Conservation (phyloP, 2,113 vertebrate species). For the Hippopotamus amphibius region DNA sequence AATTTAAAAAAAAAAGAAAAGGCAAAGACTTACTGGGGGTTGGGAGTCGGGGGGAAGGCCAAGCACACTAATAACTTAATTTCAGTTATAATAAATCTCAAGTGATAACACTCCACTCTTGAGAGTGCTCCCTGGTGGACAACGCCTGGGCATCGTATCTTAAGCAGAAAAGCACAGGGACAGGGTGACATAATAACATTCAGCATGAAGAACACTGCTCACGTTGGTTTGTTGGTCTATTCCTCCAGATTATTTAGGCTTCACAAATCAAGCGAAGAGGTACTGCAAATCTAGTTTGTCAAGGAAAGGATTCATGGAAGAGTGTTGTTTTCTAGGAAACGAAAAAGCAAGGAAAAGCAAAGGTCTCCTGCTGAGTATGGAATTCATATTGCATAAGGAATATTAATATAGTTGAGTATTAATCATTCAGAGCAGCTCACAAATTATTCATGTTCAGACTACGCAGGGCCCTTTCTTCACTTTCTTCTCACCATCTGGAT, state of each 20-base stretch:
- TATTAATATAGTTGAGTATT: slow-evolving; percentile 2
- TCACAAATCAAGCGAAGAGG: neutral
- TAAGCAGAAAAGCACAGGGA: neutral
- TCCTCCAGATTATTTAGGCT: neutral
- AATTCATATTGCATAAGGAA: neutral
- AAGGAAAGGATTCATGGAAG: slow-evolving; percentile 40
- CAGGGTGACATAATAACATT: neutral
- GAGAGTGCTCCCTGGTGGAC: neutral
- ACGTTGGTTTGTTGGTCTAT: neutral
- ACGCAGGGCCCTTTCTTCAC: neutral
- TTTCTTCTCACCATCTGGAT: slow-evolving; percentile 62
- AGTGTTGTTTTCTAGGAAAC: slow-evolving; percentile 74
- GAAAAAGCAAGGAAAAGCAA: slow-evolving; percentile 6
- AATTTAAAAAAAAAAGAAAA: neutral
- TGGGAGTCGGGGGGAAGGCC: neutral
- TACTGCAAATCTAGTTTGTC: neutral
- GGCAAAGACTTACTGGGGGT: neutral
- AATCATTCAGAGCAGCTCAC: slow-evolving; percentile 13
- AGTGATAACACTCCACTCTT: neutral
- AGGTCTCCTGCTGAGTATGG: neutral
- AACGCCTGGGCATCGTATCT: neutral
- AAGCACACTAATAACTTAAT: neutral
- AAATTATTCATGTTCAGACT: slow-evolving; percentile 30
- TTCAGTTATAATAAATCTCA: slow-evolving; percentile 28
- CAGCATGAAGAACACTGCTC: neutral